A percentile compares a stretch with the other conserved stretches of the same genome.
Conservation (phyloP, 2,113 vertebrate species). For the Lagenorhynchus albirostris region DNA sequence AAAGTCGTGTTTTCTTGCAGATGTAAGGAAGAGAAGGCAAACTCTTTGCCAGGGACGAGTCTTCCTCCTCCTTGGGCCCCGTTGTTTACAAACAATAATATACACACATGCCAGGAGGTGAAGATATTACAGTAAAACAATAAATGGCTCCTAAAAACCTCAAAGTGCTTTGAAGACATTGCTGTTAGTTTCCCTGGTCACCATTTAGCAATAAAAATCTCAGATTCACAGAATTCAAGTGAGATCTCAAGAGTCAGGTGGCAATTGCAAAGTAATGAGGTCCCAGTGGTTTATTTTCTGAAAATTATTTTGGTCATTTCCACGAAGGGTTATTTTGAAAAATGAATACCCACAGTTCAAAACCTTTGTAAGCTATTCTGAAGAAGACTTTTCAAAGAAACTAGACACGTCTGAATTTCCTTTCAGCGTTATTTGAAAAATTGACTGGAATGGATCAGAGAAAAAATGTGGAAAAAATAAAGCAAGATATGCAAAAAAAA, state of each 20-base stretch:
- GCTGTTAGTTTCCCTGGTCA: constrained; percentile 25
- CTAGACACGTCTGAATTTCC: constrained; percentile 3
- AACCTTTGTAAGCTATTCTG: background rate
- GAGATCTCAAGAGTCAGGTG: background rate
- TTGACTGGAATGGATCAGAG: background rate
- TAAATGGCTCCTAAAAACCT: background rate
- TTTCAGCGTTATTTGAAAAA: background rate
- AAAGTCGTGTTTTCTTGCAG: background rate
- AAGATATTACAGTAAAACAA: constrained; percentile 9
- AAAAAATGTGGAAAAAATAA: background rate
- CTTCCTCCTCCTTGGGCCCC: background rate
- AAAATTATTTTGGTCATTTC: constrained; percentile 37
- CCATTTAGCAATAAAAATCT: background rate
- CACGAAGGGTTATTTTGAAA: constrained; percentile 19
- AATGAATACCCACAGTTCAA: constrained; percentile 26
- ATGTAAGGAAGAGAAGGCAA: background rate
- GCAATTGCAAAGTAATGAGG: background rate
- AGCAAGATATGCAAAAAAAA: background rate
- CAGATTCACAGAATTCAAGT: constrained; percentile 38
- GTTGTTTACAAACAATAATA: constrained; percentile 17
- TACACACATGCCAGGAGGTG: background rate
- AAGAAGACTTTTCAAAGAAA: constrained; percentile 12
- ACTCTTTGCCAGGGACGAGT: background rate
- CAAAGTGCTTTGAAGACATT: constrained; percentile 16
- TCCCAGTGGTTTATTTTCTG: background rate